Evolutionary conservation across 2,888 invertebrate species (phyloP).

Genomic region (Teinopalpus imperialis): DNA sequence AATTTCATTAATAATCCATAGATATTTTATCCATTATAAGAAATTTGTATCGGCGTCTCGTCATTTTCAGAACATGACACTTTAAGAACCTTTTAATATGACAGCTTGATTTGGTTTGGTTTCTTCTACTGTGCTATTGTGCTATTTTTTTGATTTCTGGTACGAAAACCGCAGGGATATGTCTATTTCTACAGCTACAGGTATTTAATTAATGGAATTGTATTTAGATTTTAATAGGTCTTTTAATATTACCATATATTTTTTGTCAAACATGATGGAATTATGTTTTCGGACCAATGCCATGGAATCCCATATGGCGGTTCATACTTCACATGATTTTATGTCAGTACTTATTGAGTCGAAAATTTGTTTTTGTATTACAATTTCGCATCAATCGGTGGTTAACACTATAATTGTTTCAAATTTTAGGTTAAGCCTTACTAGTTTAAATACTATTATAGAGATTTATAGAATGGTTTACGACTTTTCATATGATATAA

Average conservation of each 20-base stretch:
- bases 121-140: constrained; percentile 81
- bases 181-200: constrained; percentile 79
- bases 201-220: constrained; percentile 50
- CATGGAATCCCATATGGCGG: constrained; percentile 82
- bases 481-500: constrained; percentile 56
- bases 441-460: constrained; percentile 50
- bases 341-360: constrained; percentile 68
- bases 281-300: constrained; percentile 77
- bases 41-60: constrained; percentile 22
- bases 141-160: constrained; percentile 76
- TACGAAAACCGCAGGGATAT: constrained; percentile 66
- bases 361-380: constrained; percentile 34
- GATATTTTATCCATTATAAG: background rate
- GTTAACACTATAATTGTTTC: constrained; percentile 26
- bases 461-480: constrained; percentile 61
- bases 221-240: constrained; percentile 39
- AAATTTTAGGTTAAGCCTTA: constrained; percentile 40
- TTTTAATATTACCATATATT: constrained; percentile 41
- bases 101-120: constrained; percentile 82
- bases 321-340: constrained; percentile 79
- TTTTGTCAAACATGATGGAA: constrained; percentile 64
- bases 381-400: constrained; percentile 25
- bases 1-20: too few species aligned
- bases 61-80: constrained; percentile 35
- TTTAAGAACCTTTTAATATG: constrained; percentile 69